Base-by-base conservation (phyloP, 2,113 vertebrate genomes). In the Vulpes lagopus region DNA sequence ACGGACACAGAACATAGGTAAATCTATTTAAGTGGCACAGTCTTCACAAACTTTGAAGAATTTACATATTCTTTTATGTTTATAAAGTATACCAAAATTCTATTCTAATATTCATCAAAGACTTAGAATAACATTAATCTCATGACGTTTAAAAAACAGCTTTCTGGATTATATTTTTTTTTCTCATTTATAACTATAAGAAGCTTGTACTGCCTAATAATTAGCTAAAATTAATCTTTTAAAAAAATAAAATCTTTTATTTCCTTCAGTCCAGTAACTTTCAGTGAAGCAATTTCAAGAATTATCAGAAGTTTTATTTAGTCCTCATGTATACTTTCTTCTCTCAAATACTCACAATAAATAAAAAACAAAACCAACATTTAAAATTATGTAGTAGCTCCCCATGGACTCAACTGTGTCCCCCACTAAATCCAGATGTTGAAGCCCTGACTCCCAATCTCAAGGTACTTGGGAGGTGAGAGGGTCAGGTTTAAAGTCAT, bases 211-310 rank as follows among this genome's bases (percentile, higher is more conserved):
- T 79, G 65, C 83, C 15, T 83, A 92, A 90, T 85, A 87, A 91
- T 57, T 49, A 97, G 30, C 49, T 87, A 96, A 96, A 97, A 93
- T 81, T 84, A 92, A 82, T 23, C 65, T 84, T 82, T 74, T 55
- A 71, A 43, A 43, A 8, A 43, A 43, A 43, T 43, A 43, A 43
- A 92, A 82, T 23, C 65, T 88, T 82, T 74, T 55, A 78, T 19
- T 94, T 92, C 83, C 35, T 95, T 97, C 59, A 23, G 51, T 0
- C 87, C 14, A 67, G 12, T 82, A 84, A 89, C 65, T 76, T 80
- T 76, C 74, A 82, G 14, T 35, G 93, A 79, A 43, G 6, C 5
- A 19, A 14, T 89, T 94, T 95, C 38, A 95, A 69, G 57, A 94
- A 89, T 81, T 14, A 93, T 17, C 51, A 49, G 43, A 95, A 85